Evolutionary conservation across 1,140 invertebrate genomes (phyloP).

Genomic region (Augochlora pura): DNA sequence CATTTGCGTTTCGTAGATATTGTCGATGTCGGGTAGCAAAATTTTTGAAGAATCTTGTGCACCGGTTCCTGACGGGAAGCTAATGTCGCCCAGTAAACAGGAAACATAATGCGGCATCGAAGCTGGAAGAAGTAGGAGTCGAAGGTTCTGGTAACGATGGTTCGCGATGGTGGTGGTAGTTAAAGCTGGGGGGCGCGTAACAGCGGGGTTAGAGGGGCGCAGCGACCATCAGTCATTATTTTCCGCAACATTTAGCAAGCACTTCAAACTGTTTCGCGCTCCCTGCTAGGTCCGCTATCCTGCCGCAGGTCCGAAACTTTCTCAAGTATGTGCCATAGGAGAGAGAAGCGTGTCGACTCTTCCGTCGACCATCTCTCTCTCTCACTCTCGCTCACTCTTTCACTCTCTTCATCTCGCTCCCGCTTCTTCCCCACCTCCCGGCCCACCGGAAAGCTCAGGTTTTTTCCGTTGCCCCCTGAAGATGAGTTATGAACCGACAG

Average conservation of each 20-base stretch:
- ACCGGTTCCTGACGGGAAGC: background rate
- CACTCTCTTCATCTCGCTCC: background rate
- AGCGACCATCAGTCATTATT: constrained; percentile 79
- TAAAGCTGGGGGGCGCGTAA: constrained; percentile 21
- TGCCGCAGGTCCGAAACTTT: constrained; percentile 72
- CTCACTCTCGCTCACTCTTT: constrained; percentile 16
- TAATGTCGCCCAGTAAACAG: constrained; percentile 45
- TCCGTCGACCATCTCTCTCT: constrained; percentile 23
- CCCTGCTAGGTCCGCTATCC: constrained; percentile 70
- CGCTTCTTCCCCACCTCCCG: constrained; percentile 35
- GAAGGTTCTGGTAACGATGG: constrained; percentile 58
- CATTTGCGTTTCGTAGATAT: too few relatives aligned
- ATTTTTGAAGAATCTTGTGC: background rate
- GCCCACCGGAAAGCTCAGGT: constrained; percentile 34
- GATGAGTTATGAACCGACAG: constrained; percentile 75
- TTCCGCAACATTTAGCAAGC: constrained; percentile 80
- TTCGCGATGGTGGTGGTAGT: constrained; percentile 37
- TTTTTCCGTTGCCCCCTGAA: constrained; percentile 64
- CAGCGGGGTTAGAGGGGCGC: constrained; percentile 31
- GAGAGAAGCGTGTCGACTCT: constrained; percentile 48
- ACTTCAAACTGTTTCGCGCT: constrained; percentile 78
- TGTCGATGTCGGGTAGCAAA: background rate
- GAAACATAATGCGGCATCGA: constrained; percentile 40
- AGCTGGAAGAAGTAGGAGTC: constrained; percentile 47
- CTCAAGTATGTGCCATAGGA: constrained; percentile 77